A percentile compares a stretch with the other conserved stretches of the same genome.
Evolutionary conservation across 2,797 vertebrate genomes (phyloP).

Genomic region (Discoglossus pictus): DNA sequence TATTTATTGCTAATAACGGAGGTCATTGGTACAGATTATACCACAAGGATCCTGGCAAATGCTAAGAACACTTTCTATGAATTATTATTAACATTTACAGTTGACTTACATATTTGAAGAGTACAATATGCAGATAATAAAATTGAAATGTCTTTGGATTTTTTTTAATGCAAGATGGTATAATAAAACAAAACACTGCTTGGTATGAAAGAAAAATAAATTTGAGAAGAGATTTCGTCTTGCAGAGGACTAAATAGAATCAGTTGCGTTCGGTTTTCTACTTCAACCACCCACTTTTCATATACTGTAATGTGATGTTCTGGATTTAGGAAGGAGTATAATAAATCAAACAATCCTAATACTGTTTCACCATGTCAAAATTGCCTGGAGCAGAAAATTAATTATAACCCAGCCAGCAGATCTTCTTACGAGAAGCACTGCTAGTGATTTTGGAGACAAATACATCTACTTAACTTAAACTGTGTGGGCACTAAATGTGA

Average conservation of each 20-base stretch:
- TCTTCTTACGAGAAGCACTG: neutral
- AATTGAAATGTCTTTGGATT: no score
- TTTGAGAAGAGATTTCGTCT: neutral
- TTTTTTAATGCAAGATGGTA: no score
- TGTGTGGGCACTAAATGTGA: slow-evolving; percentile 32
- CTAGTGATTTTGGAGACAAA: slow-evolving; percentile 13
- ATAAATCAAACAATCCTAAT: slow-evolving; percentile 41
- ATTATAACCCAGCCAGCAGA: slow-evolving; percentile 12
- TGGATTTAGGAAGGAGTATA: neutral
- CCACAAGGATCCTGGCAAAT: no score
- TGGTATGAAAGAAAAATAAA: no score
- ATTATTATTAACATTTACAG: no score
- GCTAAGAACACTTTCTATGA: no score
- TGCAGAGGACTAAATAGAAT: neutral
- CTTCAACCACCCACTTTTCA: slow-evolving; percentile 29
- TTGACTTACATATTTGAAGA: no score
- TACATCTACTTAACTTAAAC: slow-evolving; percentile 26
- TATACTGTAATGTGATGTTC: slow-evolving; percentile 22
- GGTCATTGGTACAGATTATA: no score
- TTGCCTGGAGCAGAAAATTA: slow-evolving; percentile 38
- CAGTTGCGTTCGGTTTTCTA: no score
- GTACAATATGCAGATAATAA: no score
- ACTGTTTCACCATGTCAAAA: slow-evolving; percentile 34
- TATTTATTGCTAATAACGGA: no score
- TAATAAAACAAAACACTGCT: no score